Conservation (phyloP, 2,113 vertebrate genomes). For the Cathartes aura region DNA sequence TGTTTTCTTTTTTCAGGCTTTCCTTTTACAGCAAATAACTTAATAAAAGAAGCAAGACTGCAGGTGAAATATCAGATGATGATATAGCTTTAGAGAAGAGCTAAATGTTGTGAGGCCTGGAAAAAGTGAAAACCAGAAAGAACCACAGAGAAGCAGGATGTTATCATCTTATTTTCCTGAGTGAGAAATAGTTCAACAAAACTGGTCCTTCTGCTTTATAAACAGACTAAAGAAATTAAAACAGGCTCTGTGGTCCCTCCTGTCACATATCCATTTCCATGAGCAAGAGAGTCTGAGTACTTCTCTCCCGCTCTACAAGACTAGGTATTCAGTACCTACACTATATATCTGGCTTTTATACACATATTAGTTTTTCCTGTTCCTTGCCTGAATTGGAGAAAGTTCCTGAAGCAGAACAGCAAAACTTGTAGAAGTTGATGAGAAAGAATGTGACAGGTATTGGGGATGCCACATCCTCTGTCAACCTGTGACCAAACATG, state of each 20-base stretch:
- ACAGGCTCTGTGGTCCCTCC: fast-evolving
- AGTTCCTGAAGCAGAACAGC: background rate
- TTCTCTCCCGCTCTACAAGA: background rate
- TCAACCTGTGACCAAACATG: background rate
- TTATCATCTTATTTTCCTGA: background rate
- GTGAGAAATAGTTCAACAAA: background rate
- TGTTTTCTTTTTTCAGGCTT: background rate
- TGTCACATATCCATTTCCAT: background rate
- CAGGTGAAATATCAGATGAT: background rate
- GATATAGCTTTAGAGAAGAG: background rate
- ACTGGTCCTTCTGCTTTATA: background rate
- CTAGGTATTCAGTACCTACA: background rate
- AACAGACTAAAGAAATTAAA: background rate
- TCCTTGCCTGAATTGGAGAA: background rate
- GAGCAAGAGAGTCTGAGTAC: background rate
- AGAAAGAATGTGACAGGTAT: fast-evolving
- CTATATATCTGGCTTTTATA: background rate
- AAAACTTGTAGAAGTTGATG: background rate
- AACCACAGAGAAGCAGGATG: background rate
- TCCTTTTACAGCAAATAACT: background rate
- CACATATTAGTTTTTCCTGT: background rate
- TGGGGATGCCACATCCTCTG: background rate
- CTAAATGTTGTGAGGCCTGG: background rate
- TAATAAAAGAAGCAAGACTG: background rate
- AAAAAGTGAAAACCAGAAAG: background rate